These are phyloP conservation scores for Drosophila meridionalis DNA, from an alignment of 2,888 invertebrate species.

Conservation along the genomic window DNA sequence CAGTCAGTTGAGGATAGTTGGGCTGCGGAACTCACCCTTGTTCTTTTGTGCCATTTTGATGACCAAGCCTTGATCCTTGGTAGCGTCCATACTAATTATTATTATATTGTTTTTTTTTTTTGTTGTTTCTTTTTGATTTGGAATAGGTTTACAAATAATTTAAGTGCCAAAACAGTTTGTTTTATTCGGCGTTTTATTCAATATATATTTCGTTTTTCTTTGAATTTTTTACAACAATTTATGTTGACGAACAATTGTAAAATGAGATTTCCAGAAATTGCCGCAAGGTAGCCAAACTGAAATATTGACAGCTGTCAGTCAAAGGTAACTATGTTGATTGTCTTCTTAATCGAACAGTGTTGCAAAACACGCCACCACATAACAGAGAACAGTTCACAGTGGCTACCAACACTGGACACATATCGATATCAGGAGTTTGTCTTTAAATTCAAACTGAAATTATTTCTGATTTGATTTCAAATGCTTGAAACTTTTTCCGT, in stretches of 20 bases:
- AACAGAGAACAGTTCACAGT: neutral
- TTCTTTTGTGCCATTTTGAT: slow-evolving; percentile 74
- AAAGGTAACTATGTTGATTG: slow-evolving; percentile 38
- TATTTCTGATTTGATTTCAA: neutral
- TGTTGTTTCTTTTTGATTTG: slow-evolving; percentile 31
- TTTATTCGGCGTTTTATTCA: slow-evolving; percentile 46
- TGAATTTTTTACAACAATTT: slow-evolving; percentile 78
- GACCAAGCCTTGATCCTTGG: slow-evolving; percentile 57
- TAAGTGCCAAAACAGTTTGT: slow-evolving; percentile 55
- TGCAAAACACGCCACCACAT: slow-evolving; percentile 9
- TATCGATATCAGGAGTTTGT: neutral
- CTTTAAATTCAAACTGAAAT: neutral
- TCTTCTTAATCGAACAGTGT: slow-evolving; percentile 23
- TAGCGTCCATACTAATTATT: slow-evolving; percentile 47
- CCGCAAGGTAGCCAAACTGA: slow-evolving; percentile 2
- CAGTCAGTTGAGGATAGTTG: neutral
- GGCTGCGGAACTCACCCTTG: slow-evolving; percentile 53
- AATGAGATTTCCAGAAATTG: slow-evolving; percentile 42
- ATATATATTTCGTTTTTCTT: slow-evolving; percentile 58
- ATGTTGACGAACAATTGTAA: slow-evolving; percentile 70
- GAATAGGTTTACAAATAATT: slow-evolving; percentile 61
- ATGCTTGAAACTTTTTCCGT: neutral
- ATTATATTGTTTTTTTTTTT: neutral
- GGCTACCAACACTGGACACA: slow-evolving; percentile 11
- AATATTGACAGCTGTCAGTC: slow-evolving; percentile 32